Conservation (phyloP, 30 jellyfish, hydroid and myxozoan species). For the Pelagia noctiluca region DNA sequence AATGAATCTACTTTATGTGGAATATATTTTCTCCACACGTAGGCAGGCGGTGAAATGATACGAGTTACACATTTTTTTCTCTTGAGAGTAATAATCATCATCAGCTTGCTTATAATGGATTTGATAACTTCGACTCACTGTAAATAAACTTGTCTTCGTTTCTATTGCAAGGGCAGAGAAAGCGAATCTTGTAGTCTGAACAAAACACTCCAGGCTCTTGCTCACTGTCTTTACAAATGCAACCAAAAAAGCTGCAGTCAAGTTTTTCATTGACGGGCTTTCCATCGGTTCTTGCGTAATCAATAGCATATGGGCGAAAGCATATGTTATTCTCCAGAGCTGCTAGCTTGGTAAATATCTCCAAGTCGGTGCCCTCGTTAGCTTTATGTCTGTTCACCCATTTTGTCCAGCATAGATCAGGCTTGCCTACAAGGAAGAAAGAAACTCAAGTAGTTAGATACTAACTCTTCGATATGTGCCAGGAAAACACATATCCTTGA, state of each 20-base stretch:
- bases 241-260: slow-evolving; percentile 68
- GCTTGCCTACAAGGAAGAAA: not conserved
- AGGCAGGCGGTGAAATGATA: too few relatives aligned
- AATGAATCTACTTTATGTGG: too few relatives aligned
- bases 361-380: slow-evolving; percentile 67
- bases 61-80: too few relatives aligned
- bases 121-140: too few relatives aligned
- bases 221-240: slow-evolving; percentile 53
- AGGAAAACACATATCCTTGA: not conserved
- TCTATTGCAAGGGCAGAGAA: slow-evolving; percentile 67
- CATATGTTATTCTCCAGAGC: slow-evolving; percentile 64
- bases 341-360: slow-evolving; percentile 47
- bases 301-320: slow-evolving; percentile 74
- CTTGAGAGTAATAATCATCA: too few relatives aligned
- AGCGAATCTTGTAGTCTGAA: slow-evolving; percentile 77
- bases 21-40: too few relatives aligned
- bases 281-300: slow-evolving; percentile 67
- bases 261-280: slow-evolving; percentile 61
- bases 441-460: not conserved
- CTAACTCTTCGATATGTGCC: not conserved
- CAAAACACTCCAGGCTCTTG: slow-evolving; percentile 73
- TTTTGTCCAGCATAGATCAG: slow-evolving; percentile 76
- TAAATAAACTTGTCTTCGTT: not conserved
- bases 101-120: too few relatives aligned
- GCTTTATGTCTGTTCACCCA: slow-evolving; percentile 74